These are phyloP conservation scores for Xiphophorus couchianus DNA, from an alignment of 2,113 vertebrate genomes.

Conservation along the genomic window DNA sequence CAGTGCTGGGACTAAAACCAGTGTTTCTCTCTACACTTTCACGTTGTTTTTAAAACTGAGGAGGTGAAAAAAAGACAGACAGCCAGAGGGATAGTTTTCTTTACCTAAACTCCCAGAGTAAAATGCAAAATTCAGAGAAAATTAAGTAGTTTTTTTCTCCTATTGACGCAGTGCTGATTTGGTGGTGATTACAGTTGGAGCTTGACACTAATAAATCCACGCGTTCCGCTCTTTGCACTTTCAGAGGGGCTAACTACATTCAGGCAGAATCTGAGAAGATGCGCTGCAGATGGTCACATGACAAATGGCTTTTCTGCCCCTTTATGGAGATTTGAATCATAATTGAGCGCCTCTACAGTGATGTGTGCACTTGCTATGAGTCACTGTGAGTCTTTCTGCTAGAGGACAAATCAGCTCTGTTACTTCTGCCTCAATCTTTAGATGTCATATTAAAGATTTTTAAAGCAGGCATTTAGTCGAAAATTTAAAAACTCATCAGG, in stretches of 20 bases:
- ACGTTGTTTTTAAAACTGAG: conserved; percentile 67
- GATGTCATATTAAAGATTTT: conserved; percentile 53
- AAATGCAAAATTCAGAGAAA: conserved; percentile 48
- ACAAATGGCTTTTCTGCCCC: conserved; percentile 74
- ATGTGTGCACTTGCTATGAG: conserved; percentile 69
- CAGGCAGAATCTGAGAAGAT: conserved; percentile 62
- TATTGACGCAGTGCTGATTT: conserved; percentile 49
- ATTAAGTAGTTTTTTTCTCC: conserved; percentile 30
- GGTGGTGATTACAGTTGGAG: conserved; percentile 63
- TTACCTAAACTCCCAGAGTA: conserved; percentile 40
- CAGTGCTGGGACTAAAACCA: conserved; percentile 71
- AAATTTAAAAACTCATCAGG: conserved; percentile 10
- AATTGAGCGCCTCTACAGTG: conserved; percentile 75
- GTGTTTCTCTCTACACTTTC: conserved; percentile 63
- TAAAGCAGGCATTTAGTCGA: conserved; percentile 16
- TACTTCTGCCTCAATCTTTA: conserved; percentile 62
- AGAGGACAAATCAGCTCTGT: conserved; percentile 71
- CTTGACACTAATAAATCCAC: conserved; percentile 64
- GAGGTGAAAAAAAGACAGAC: conserved; percentile 62
- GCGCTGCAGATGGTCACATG: conserved; percentile 75
- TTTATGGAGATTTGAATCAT: conserved; percentile 78
- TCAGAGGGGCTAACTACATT: conserved; percentile 56
- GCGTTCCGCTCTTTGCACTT: conserved; percentile 61
- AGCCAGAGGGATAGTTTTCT: conserved; percentile 26
- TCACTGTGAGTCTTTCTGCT: conserved; percentile 69